Conservation (phyloP, 2,113 vertebrate species). For the Myrmecophaga tridactyla region DNA sequence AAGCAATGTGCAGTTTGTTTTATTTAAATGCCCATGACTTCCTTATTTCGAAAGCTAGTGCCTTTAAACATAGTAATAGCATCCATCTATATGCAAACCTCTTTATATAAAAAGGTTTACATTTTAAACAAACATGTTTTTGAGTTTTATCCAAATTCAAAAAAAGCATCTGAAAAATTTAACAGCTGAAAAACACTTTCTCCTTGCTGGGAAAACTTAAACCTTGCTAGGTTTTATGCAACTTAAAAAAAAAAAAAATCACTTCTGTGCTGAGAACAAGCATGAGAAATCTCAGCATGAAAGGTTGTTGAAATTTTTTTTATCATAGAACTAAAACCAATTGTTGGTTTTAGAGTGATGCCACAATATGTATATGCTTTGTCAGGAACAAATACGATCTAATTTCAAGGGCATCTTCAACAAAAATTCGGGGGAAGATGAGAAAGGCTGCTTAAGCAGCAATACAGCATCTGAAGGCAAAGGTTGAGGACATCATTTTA, state of each 20-base stretch:
- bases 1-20: conserved; percentile 52
- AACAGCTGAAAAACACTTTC: conserved; percentile 88
- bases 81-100: conserved; percentile 81
- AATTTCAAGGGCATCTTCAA: conserved; percentile 70
- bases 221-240: conserved; percentile 79
- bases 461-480: conserved; percentile 67
- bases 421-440: conserved; percentile 27
- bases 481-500: conserved; percentile 49
- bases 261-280: conserved; percentile 83
- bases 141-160: conserved; percentile 84
- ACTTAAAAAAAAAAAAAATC: conserved; percentile 77
- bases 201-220: conserved; percentile 85
- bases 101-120: conserved; percentile 83
- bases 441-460: conserved; percentile 64
- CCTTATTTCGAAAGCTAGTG: conserved; percentile 77
- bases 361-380: conserved; percentile 65
- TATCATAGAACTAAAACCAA: conserved; percentile 65
- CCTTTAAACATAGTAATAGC: conserved; percentile 75
- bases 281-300: conserved; percentile 80
- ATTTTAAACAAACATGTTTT: conserved; percentile 87
- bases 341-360: conserved; percentile 65
- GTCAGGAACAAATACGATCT: conserved; percentile 65
- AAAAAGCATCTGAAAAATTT: conserved; percentile 85
- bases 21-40: conserved; percentile 70
- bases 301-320: conserved; percentile 77